These are phyloP conservation scores for Mantis religiosa DNA, from an alignment of 2,888 invertebrate genomes.

Conservation along the genomic window DNA sequence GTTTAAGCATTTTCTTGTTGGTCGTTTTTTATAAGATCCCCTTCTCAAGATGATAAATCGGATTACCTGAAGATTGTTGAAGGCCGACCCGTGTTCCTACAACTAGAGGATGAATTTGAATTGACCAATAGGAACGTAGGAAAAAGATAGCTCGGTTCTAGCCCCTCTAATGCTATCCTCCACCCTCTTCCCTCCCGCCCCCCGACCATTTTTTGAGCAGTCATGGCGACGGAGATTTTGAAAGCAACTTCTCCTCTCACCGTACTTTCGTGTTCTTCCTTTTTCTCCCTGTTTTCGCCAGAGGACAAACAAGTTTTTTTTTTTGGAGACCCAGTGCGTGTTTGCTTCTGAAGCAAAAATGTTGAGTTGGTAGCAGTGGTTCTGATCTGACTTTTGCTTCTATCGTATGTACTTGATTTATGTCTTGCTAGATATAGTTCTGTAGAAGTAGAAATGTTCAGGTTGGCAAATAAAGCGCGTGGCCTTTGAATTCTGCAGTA, in stretches of 20 bases:
- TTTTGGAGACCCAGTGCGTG: neutral
- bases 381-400: neutral
- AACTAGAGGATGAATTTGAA: constrained; percentile 26
- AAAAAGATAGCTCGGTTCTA: constrained; percentile 6
- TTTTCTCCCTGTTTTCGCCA: constrained; percentile 2
- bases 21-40: neutral
- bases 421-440: neutral
- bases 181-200: neutral
- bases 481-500: neutral
- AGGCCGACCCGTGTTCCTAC: constrained; percentile 23
- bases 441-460: neutral
- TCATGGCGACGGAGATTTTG: constrained; percentile 18
- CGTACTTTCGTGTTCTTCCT: neutral
- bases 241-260: constrained; percentile 38
- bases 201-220: constrained; percentile 7
- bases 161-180: neutral
- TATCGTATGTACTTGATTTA: neutral
- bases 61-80: constrained; percentile 28
- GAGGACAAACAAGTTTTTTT: constrained; percentile 21
- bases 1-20: constrained; percentile 22
- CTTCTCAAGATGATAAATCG: constrained; percentile 29
- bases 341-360: constrained; percentile 23
- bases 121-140: constrained; percentile 26
- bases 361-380: constrained; percentile 12
- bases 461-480: neutral